These are phyloP conservation scores for Arenaria interpres DNA, from an alignment of 2,113 vertebrate species.

Conservation along the genomic window DNA sequence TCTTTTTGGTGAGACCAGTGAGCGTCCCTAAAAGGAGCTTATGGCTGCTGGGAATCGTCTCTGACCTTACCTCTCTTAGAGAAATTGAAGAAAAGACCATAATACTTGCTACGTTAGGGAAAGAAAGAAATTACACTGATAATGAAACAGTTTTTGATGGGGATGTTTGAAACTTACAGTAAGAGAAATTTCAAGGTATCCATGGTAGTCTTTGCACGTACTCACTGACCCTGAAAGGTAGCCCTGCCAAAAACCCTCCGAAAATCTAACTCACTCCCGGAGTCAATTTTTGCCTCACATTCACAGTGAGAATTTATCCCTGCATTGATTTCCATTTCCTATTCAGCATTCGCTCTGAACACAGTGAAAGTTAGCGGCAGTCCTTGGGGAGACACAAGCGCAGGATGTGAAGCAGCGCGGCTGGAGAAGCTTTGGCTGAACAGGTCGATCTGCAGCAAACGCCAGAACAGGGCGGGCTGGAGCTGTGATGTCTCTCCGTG, in stretches of 20 bases:
- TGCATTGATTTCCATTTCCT: not conserved
- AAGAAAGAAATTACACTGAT: not conserved
- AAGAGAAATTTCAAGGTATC: not conserved
- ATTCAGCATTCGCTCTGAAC: not conserved
- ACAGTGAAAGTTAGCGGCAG: not conserved
- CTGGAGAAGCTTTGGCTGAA: not conserved
- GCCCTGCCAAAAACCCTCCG: conserved; percentile 4
- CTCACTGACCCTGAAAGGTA: not conserved
- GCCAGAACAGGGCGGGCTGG: not conserved
- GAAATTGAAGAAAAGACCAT: not conserved
- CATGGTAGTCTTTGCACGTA: not conserved
- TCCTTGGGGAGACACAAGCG: not conserved
- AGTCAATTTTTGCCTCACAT: not conserved
- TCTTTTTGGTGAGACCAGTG: not conserved
- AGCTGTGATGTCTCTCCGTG: not conserved
- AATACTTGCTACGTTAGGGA: not conserved
- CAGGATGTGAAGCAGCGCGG: not conserved
- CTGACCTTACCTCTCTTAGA: not conserved
- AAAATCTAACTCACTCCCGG: not conserved
- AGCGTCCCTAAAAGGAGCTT: not conserved
- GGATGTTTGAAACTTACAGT: not conserved
- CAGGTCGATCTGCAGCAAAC: not conserved
- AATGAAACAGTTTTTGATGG: not conserved
- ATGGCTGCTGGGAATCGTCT: not conserved
- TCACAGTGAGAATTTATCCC: not conserved